Evolutionary conservation across 2,888 invertebrate genomes (phyloP).

Genomic region (Leucania comma): DNA sequence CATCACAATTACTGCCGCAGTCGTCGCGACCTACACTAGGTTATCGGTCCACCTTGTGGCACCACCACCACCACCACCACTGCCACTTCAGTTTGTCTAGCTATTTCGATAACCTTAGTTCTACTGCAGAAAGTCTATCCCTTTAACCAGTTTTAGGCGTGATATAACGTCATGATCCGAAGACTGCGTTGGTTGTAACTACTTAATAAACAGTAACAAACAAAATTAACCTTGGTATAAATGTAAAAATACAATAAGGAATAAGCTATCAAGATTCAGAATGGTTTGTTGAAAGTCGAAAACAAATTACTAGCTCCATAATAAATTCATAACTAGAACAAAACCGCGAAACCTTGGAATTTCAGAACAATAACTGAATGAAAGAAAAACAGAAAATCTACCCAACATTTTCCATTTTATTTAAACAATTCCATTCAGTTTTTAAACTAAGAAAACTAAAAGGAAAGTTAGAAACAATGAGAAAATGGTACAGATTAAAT

Average conservation of each 20-base stretch:
- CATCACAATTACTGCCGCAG: too few relatives aligned
- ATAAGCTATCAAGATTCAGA: not conserved
- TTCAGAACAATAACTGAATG: slow-evolving; percentile 29
- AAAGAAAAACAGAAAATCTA: slow-evolving; percentile 39
- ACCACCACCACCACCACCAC: too few relatives aligned
- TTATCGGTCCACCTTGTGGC: too few relatives aligned
- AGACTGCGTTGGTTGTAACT: not conserved
- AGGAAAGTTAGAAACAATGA: slow-evolving; percentile 43
- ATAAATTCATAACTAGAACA: slow-evolving; percentile 22
- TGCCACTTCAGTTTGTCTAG: too few relatives aligned
- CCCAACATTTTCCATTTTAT: slow-evolving; percentile 30
- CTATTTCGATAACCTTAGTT: too few relatives aligned
- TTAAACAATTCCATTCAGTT: slow-evolving; percentile 9
- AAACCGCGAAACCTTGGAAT: slow-evolving; percentile 15
- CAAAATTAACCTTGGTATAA: not conserved
- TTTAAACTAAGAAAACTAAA: slow-evolving; percentile 39
- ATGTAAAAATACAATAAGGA: not conserved
- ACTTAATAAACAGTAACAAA: not conserved
- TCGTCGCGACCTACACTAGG: too few relatives aligned
- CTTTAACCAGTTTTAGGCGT: too few relatives aligned
- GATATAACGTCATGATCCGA: not conserved
- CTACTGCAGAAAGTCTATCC: not conserved
- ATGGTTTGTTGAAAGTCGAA: not conserved
- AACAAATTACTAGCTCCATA: slow-evolving; percentile 17
- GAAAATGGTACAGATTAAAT: slow-evolving; percentile 25